Base-by-base conservation (phyloP, 1,140 invertebrate genomes). In the Ips nitidus region DNA sequence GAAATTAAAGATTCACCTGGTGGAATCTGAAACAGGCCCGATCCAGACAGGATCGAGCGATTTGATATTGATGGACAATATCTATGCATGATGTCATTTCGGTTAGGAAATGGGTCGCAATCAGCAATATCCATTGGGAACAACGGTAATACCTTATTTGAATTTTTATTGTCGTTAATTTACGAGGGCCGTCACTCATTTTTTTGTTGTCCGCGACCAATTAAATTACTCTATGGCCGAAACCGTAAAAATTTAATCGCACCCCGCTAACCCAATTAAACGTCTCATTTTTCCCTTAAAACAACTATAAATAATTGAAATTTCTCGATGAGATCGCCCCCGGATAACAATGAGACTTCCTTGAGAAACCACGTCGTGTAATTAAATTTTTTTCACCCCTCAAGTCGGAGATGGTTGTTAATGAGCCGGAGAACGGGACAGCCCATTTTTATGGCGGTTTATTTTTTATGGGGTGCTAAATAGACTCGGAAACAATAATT, bases 81-180 rank as follows among this genome's bases (percentile, higher is more conserved):
- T 69, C 67, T 69, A 69, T 69, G 67, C 67, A 69, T 69, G 67
- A 69, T 69, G 67, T 57, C 67, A 69, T 69, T 69, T 62, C 52
- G 67, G 67, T 69, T 69, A 69, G 67, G 67, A 69, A 62, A 69
- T 69, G 67, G 59, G 60, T 53, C 66, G 67, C 59, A 62, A 69
- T 69, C 60, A 69, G 57, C 39, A n/a, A 52, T 41, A 50, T 42
- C 42, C 64, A 57, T 56, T 47, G 64, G 64, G 64, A 55, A 56
- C 50, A 42, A n/a, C 5, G 50, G 52, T 64, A 53, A 64, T 64
- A 64, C 52, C 62, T 52, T 64, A 53, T 53, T 52, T 64, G 62
- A 64, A 53, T 64, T 53, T 52, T 64, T 64, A 53, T 64, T 41
- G 50, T 55, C 60, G 45, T 50, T 62, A 40, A 59, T 59, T 55